Conservation (phyloP, 2,797 vertebrate genomes). For the Phataginus tetradactyla region DNA sequence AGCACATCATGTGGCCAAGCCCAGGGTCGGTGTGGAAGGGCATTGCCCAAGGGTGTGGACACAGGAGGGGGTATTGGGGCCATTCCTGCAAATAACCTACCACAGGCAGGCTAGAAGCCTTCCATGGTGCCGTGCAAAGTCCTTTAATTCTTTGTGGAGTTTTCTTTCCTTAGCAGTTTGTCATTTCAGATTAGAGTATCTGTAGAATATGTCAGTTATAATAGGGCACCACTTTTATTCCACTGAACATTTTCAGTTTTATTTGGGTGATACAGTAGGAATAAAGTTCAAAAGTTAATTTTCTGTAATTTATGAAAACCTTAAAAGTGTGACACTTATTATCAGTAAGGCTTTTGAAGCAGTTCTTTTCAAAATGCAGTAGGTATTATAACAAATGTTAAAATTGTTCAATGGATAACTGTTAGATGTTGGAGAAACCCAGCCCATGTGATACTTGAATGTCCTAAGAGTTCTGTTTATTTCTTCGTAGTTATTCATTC, state of each 20-base stretch:
- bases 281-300: not conserved
- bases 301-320: conserved; percentile 9
- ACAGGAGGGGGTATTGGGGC: not conserved
- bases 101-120: not conserved
- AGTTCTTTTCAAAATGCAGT: not conserved
- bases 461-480: conserved; percentile 57
- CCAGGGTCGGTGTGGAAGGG: not conserved
- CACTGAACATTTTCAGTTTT: conserved; percentile 16
- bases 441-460: not conserved
- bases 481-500: conserved; percentile 92
- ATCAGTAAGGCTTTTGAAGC: conserved; percentile 2
- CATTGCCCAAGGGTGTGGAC: not conserved
- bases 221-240: not conserved
- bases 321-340: not conserved
- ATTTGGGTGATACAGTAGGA: not conserved
- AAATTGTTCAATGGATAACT: not conserved
- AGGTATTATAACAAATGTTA: not conserved
- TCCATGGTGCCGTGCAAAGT: not conserved
- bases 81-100: not conserved
- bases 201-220: not conserved
- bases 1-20: not conserved
- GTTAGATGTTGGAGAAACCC: not conserved
- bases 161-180: not conserved
- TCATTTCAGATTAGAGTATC: not conserved
- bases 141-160: not conserved